Evolutionary conservation across 2,113 vertebrate genomes (phyloP), one percentile per base, ranked within the genome.

Genomic region (Sylvilagus bachmani): DNA sequence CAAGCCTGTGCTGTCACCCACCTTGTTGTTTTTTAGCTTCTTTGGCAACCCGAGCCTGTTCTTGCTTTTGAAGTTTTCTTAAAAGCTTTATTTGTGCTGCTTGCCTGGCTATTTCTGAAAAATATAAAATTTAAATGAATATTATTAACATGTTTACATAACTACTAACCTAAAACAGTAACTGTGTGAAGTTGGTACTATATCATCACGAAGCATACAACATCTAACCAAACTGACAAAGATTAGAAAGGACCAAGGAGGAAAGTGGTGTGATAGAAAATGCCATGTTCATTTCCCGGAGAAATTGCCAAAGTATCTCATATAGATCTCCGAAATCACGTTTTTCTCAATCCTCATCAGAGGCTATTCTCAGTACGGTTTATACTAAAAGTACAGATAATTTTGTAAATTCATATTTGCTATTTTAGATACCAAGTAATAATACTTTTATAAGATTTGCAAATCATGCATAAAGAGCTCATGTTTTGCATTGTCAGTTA

Each of bases 41-140:
- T 98, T 99, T 99, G 90, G 99, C 99, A 51, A 99, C 99, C 95
- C 99, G 99, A 2, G 99, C 99, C 97, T 99, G 98, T 49, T 99
- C 99, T 95, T 99, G 99, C 90, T 99, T 99, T 98, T 99, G 99
- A 80, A 99, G 99, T 97, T 99, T 99, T 97, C 99, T 99, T 97
- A 99, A 98, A 97, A 99, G 98, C 97, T 99, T 99, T 97, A 99
- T 99, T 97, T 99, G 99, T 92, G 99, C 99, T 88, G 99, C 99
- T 98, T 99, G 99, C 89, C 99, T 99, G 70, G 99, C 99, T 97
- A 99, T 99, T 99, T 99, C 99, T 99, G 98, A 97, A 97, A 98
- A 49, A 97, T 61, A 97, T 62, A 96, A 78, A 96, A 96, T 95
- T 33, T 90, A 0, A 74, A 78, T 53, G 1, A 62, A 83, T 66